A percentile compares a stretch with the other conserved stretches of the same genome.
phyloP scores from a whole-genome alignment of 1,140 invertebrate genomes.

The Antheraea mylitta region DNA sequence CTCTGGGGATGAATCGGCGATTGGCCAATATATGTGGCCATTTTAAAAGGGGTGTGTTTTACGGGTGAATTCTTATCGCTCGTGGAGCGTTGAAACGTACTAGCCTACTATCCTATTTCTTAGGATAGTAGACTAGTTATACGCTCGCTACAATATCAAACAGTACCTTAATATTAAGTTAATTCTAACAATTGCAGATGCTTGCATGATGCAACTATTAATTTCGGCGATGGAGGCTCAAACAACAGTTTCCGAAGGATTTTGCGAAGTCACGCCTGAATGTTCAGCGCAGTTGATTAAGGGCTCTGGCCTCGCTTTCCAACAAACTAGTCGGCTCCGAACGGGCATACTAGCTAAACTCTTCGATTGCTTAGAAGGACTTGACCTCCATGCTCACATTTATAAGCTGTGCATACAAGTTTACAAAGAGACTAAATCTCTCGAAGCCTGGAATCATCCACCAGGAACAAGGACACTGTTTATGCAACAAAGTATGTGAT shows the following conservation, averaged over 20 bases:
- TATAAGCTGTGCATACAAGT: slow-evolving; percentile 70
- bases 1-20: too few relatives aligned
- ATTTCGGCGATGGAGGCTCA: slow-evolving; percentile 67
- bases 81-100: too few relatives aligned
- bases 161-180: neutral
- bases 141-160: too few relatives aligned
- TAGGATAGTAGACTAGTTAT: too few relatives aligned
- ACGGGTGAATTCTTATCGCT: too few relatives aligned
- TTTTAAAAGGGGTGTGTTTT: too few relatives aligned
- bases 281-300: slow-evolving; percentile 57
- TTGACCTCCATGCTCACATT: slow-evolving; percentile 58
- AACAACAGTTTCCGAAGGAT: slow-evolving; percentile 48
- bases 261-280: slow-evolving; percentile 60
- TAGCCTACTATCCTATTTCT: too few relatives aligned
- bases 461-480: slow-evolving; percentile 63
- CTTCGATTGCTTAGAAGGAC: slow-evolving; percentile 63
- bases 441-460: slow-evolving; percentile 66
- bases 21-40: too few relatives aligned
- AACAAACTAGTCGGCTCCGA: slow-evolving; percentile 62
- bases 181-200: slow-evolving; percentile 41
- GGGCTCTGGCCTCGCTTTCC: slow-evolving; percentile 60
- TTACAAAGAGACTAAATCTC: slow-evolving; percentile 66
- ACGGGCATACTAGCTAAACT: slow-evolving; percentile 49
- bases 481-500: slow-evolving; percentile 65
- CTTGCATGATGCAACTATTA: slow-evolving; percentile 65